Evolutionary conservation across 2,797 vertebrate genomes (phyloP), one percentile per base, ranked within the genome.

Genomic region (Halcyon leucocephala): DNA sequence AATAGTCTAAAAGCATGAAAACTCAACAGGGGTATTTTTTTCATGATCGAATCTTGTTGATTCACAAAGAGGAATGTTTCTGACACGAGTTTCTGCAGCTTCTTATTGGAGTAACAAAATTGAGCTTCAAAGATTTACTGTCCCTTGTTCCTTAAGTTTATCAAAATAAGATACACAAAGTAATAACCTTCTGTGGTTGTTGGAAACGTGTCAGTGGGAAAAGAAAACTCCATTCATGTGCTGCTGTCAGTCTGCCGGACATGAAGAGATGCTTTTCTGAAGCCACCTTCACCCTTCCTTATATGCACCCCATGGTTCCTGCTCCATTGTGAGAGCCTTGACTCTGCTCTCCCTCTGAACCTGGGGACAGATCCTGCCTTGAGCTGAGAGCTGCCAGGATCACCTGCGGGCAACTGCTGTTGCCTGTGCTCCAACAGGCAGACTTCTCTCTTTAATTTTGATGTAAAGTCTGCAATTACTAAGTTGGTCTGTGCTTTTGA

Each of bases 251-350:
- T 14, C n/a, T n/a, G 51, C 6, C 2, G 8, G 46, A 15, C 24
- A 2, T 17, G 13, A n/a, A 28, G 46, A 33, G 51, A 29, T 14
- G 42, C 9, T 12, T 41, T 41, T 12, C 21, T 24, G 21, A 24
- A 67, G 64, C 64, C 54, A 1, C 9, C 29, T 8, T 18, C 14
- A 0, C n/a, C 35, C 29, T 18, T 89, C 14, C 7, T 39, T 55
- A n/a, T 18, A 2, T 4, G 9, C 21, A 21, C 10, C 22, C 1
- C 0, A 3, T 10, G 41, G 39, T 52, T 49, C 21, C 37, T 71
- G 74, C 42, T 46, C 26, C 12, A 1, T 0, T 2, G 21, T 6
- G 21, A 39, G 74, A 46, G 48, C 35, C 24, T 14, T 16, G 29
- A 17, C 33, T n/a, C 49, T 5, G 0, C 1, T 11, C 16, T 42